Conservation (phyloP, 2,797 vertebrate genomes). For the Mormyrops attenuatus region DNA sequence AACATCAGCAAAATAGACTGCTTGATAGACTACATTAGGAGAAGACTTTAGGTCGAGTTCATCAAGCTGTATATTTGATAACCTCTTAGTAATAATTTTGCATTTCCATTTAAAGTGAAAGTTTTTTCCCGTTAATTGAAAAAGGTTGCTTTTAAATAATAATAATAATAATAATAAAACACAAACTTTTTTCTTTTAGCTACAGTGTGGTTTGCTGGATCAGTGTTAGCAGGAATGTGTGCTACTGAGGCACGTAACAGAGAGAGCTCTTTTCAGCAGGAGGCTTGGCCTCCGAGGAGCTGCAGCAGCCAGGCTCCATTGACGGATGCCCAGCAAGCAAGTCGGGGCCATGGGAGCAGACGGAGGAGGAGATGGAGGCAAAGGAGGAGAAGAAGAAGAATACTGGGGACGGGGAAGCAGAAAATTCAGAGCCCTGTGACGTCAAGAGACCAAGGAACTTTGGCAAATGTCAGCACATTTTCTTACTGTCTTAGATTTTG, state of each 20-base stretch:
- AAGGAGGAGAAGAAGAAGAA: conserved; percentile 11
- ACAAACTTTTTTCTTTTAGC: not conserved
- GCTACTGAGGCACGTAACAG: not conserved
- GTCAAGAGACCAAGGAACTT: conserved; percentile 27
- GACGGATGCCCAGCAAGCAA: conserved; percentile 20
- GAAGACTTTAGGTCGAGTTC: not conserved
- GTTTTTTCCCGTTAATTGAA: not conserved
- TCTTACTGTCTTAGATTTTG: not conserved
- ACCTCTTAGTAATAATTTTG: not conserved
- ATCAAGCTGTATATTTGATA: not conserved
- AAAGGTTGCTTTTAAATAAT: not conserved
- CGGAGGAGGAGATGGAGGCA: conserved; percentile 16
- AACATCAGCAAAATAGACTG: not conserved
- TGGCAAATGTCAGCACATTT: conserved; percentile 38
- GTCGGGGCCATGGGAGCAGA: conserved; percentile 7
- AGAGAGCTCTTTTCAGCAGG: not conserved
- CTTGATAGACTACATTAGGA: not conserved
- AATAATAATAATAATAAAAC: too few species aligned
- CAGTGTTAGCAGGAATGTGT: not conserved
- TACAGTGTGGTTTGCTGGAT: not conserved
- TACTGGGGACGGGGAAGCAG: conserved; percentile 18
- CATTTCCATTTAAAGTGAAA: not conserved
- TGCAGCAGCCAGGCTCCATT: conserved; percentile 6
- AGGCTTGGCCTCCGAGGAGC: conserved; percentile 19
- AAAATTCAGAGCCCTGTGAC: not conserved